Percentiles rank a stretch among this genome's conserved stretches.
phyloP scores from a whole-genome alignment of 2,888 invertebrate genomes.

The Synergus umbraculus region DNA sequence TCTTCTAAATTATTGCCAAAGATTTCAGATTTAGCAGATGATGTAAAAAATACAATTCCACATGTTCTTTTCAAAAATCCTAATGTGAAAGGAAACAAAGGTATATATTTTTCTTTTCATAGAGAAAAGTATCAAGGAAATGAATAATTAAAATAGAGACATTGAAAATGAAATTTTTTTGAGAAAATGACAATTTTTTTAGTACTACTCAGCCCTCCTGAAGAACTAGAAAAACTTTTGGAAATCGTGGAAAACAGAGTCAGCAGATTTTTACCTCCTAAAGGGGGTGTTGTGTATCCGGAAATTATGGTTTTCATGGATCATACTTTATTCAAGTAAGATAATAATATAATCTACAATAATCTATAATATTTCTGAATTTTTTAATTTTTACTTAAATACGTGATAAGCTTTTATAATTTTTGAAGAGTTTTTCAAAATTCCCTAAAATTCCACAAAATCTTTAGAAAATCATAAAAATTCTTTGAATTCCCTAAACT shows the following conservation, averaged over 20 bases:
- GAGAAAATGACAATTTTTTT: background rate
- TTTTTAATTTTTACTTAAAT: background rate
- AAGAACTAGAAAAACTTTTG: slow-evolving; percentile 43
- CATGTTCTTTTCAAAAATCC: slow-evolving; percentile 60
- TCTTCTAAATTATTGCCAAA: too few species aligned
- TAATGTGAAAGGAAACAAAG: background rate
- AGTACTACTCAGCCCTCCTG: background rate
- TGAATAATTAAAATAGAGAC: background rate
- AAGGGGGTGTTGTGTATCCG: slow-evolving; percentile 61
- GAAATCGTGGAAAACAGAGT: slow-evolving; percentile 53
- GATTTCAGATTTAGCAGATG: background rate
- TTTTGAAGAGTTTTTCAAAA: too few species aligned
- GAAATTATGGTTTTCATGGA: slow-evolving; percentile 67
- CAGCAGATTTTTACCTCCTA: background rate
- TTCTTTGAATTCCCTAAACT: too few species aligned
- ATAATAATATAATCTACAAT: slow-evolving; percentile 27
- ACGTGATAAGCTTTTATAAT: too few species aligned
- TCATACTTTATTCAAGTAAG: slow-evolving; percentile 49
- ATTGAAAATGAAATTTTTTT: background rate
- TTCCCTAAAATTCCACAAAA: too few species aligned
- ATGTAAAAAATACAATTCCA: slow-evolving; percentile 53
- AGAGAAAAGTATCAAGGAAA: background rate
- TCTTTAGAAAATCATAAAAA: too few species aligned
- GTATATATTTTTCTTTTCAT: background rate
- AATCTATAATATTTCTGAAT: slow-evolving; percentile 3